Evolutionary conservation across 2,888 invertebrate species (phyloP), one percentile per base, ranked within the genome.

Genomic region (Dasysyrphus tricinctus): DNA sequence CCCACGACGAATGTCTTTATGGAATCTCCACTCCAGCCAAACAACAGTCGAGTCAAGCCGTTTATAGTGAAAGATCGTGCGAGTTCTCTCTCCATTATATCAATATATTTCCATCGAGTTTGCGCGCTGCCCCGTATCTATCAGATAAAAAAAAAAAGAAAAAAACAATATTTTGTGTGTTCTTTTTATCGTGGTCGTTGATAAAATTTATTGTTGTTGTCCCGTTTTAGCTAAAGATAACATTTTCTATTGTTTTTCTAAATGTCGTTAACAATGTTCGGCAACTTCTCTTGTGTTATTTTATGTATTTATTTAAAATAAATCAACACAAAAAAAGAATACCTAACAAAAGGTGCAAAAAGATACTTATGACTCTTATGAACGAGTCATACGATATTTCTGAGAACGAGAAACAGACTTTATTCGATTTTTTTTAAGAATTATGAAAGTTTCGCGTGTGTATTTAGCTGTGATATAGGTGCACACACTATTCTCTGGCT

Each of bases 61-160:
- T 82, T 85, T 81, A 61, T 78, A 86, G 86, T 79, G 82, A 82
- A 81, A 82, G 78, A 67, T 86, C 78, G 82, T 76, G 78, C 81
- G 69, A 78, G 54, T 69, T 82, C 74, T 81, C 59, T 82, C 74
- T 81, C 59, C 32, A 74, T 56, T 1, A 61, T 14, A n/a, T 42
- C 19, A 39, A 42, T 59, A 42, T 59, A 59, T 12, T 49, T 67
- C 54, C 16, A 24, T 54, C 39, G 69, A 74, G 86, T 74, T 51
- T 65, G 63, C 73, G 69, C 67, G 67, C 29, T 67, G 67, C 54
- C 59, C 54, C 59, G 86, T 82, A 82, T 86, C 82, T 86, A 37
- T 79, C 75, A 82, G 86, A 82, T 86, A 86, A 47, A 80, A 65
- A 61, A 34, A n/a, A 16, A 16, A 34, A n/a, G 9, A 16, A 57